Evolutionary conservation across 2,113 vertebrate species (phyloP).

Genomic region (Epinephelus fuscoguttatus): DNA sequence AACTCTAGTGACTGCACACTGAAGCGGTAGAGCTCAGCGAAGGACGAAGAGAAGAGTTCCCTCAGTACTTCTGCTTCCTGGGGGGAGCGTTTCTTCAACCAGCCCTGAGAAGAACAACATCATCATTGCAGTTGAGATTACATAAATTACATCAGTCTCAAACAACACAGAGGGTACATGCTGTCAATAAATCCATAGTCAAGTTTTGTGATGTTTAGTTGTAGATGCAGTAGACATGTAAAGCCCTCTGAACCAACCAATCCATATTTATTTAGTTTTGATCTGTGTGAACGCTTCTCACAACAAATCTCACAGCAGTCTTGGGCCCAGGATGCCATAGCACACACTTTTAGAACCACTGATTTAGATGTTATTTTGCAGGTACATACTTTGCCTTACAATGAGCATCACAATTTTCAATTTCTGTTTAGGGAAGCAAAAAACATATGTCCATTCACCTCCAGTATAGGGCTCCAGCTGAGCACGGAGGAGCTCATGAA

Average conservation of each 20-base stretch:
- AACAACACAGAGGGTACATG: background rate
- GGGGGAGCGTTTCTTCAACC: conserved; percentile 87
- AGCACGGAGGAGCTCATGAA: conserved; percentile 98
- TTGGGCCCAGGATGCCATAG: background rate
- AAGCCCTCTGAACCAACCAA: background rate
- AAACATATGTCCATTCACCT: conserved; percentile 82
- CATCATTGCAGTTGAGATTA: background rate
- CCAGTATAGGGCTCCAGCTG: conserved; percentile 93
- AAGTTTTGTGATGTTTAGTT: background rate
- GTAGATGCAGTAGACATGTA: background rate
- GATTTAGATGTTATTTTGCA: background rate
- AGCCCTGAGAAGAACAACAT: conserved; percentile 84
- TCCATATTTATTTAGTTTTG: background rate
- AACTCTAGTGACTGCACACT: conserved; percentile 89
- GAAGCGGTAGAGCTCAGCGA: conserved; percentile 89
- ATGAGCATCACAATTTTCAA: background rate
- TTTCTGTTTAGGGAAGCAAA: conserved; percentile 1
- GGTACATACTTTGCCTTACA: background rate
- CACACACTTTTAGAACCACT: too few species aligned
- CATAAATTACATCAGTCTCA: background rate
- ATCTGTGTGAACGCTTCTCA: background rate
- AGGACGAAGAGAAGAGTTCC: conserved; percentile 88
- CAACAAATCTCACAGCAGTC: background rate
- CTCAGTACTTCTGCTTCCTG: conserved; percentile 89
- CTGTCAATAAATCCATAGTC: background rate